Evolutionary conservation across 2,797 vertebrate species (phyloP), one percentile per base, ranked within the genome.

Genomic region (Urosaurus nigricauda): DNA sequence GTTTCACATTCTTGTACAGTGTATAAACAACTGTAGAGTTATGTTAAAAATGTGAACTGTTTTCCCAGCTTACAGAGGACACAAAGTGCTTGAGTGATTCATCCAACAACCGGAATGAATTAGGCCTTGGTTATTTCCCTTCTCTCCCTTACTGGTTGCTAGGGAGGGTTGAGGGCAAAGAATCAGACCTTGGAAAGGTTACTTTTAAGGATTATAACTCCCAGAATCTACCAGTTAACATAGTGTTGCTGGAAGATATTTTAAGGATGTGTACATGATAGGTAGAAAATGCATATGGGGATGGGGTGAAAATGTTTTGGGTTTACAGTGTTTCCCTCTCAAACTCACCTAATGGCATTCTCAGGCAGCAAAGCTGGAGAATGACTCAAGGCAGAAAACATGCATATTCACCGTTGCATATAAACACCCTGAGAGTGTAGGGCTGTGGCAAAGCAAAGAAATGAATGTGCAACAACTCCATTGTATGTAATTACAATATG

Each of bases 41-140:
- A 68, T 91, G 87, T 89, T 90, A 90, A 86, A 95, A 94, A 89
- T 75, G 63, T 81, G 74, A 95, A 94, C 35, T 56, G 17, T 90
- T 93, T 94, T 87, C 89, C 94, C 85, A 95, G 91, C 93, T 94
- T 94, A 91, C 60, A 84, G 6, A 86, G 91, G 84, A 93, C 92
- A 89, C 43, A 87, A 92, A 86, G 56, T 43, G 80, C 90, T 88
- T 92, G 88, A 92, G 79, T 89, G 92, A 89, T 74, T 92, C 84
- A 92, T 90, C 86, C 75, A 88, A 92, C 94, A 95, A 90, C 89
- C 85, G 90, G 83, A 94, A 81, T 77, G 94, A 94, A 95, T 92
- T 89, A 92, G 90, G 37, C 63, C 40, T 29, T 75, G 90, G 63
- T 87, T 73, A 73, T 84, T 58, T 85, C 86, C 94, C 19, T 85